Percentiles rank a stretch among this genome's conserved stretches.
Conservation (phyloP, 1,140 invertebrate genomes). For the Pogonomyrmex barbatus region DNA sequence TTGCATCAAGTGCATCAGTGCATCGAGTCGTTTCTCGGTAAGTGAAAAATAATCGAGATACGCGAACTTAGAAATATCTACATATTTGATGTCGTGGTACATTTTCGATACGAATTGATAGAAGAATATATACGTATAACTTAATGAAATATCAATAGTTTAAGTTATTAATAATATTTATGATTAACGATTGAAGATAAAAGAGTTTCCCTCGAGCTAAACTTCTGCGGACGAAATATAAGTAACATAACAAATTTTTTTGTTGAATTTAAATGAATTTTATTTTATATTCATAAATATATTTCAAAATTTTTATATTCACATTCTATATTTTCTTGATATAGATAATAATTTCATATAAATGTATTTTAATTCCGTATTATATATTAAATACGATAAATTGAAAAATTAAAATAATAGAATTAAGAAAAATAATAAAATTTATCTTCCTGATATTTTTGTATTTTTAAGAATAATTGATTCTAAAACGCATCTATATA, state of each 20-base stretch:
- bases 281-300: background rate
- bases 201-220: background rate
- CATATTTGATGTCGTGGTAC: background rate
- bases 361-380: background rate
- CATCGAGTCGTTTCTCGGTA: background rate
- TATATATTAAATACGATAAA: background rate
- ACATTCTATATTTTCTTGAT: background rate
- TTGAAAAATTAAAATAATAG: background rate
- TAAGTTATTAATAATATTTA: background rate
- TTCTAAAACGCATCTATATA: background rate
- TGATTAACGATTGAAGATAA: background rate
- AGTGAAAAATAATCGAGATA: slow-evolving; percentile 10
- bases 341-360: background rate
- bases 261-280: background rate
- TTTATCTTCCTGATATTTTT: background rate
- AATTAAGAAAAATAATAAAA: background rate
- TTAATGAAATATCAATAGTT: background rate
- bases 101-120: background rate
- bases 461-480: background rate
- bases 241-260: background rate
- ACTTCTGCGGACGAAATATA: background rate
- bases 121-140: background rate
- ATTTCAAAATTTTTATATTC: background rate
- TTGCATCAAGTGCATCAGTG: background rate
- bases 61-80: background rate